A percentile compares a stretch with the other conserved stretches of the same genome.
These are phyloP conservation scores for Pogonocichla stellata DNA, from an alignment of 2,113 vertebrate species.

Conservation along the genomic window DNA sequence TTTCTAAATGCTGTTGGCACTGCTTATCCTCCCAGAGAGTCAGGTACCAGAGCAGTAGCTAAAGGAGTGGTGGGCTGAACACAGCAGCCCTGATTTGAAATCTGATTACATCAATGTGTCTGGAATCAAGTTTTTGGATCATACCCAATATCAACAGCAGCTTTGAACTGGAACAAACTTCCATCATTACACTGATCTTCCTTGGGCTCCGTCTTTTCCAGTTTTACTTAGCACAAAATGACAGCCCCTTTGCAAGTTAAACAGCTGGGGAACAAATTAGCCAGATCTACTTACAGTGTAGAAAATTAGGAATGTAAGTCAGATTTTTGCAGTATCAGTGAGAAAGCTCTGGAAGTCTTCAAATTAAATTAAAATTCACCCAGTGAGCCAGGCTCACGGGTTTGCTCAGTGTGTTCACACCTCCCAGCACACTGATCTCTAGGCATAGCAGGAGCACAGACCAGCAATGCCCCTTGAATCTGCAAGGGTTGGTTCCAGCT, in stretches of 20 bases:
- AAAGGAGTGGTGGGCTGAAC: not conserved
- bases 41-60: not conserved
- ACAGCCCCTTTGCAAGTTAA: not conserved
- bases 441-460: not conserved
- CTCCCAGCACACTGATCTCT: not conserved
- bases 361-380: not conserved
- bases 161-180: constrained; percentile 17
- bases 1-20: not conserved
- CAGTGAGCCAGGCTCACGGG: not conserved
- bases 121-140: not conserved
- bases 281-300: not conserved
- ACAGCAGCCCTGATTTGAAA: not conserved
- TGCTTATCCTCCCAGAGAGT: not conserved
- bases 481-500: not conserved
- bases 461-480: not conserved
- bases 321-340: not conserved
- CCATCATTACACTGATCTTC: not conserved
- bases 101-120: not conserved
- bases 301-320: not conserved
- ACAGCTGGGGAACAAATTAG: constrained; percentile 21
- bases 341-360: not conserved
- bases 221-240: not conserved
- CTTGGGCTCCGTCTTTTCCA: not conserved
- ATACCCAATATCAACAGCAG: not conserved
- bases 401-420: not conserved